Evolutionary conservation across 2,797 vertebrate genomes (phyloP).

Genomic region (Tenualosa ilisha): DNA sequence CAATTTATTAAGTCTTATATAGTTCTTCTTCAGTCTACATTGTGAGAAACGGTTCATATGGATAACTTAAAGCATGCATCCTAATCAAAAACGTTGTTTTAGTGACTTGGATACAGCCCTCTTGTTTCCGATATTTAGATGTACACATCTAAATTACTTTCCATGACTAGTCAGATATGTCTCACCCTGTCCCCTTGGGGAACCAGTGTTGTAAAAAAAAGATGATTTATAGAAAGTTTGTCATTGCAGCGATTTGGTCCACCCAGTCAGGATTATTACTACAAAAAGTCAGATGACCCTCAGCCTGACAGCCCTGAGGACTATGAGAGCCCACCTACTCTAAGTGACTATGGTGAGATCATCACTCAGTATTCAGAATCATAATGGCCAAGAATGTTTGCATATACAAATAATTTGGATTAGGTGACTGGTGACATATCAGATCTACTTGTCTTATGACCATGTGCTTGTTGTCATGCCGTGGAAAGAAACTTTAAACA

Average conservation of each 20-base stretch:
- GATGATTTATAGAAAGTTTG: neutral
- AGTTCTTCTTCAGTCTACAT: neutral
- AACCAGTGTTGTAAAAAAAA: no score
- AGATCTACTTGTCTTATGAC: neutral
- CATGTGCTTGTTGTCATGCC: neutral
- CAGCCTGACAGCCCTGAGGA: slow-evolving; percentile 63
- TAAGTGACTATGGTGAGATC: slow-evolving; percentile 42
- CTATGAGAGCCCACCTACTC: slow-evolving; percentile 31
- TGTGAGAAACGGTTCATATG: no score
- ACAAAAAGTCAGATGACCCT: slow-evolving; percentile 75
- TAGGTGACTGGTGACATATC: no score
- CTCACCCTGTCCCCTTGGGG: no score
- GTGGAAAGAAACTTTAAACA: neutral
- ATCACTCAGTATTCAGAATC: neutral
- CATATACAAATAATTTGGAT: no score
- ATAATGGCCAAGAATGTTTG: no score
- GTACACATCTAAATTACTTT: no score
- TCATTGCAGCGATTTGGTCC: slow-evolving; percentile 73
- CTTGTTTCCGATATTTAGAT: no score
- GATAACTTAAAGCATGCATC: no score
- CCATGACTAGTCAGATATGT: no score
- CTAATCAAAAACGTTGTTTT: no score
- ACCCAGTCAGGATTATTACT: slow-evolving; percentile 72
- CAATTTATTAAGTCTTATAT: neutral
- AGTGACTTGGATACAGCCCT: no score